A percentile compares a stretch with the other conserved stretches of the same genome.
Evolutionary conservation across 2,113 vertebrate species (phyloP).

Genomic region (Meleagris gallopavo): DNA sequence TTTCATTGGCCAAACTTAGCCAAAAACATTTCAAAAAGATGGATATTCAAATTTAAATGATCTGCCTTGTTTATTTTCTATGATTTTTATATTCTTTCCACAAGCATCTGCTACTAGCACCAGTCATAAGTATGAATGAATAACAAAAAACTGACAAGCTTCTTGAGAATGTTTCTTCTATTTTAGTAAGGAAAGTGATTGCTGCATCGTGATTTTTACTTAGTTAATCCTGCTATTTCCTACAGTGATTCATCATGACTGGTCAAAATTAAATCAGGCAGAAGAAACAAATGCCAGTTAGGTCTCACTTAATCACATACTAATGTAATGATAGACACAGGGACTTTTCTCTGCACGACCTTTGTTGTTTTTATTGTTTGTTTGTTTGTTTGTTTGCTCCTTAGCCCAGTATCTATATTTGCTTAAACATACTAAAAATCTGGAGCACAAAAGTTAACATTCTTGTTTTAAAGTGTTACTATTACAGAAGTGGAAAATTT

Average conservation of each 20-base stretch:
- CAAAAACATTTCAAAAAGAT: neutral
- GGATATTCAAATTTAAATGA: neutral
- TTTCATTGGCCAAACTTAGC: neutral
- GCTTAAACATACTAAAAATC: neutral
- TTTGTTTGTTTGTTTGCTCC: neutral
- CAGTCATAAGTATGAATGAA: neutral
- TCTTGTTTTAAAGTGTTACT: neutral
- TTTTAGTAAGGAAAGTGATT: conserved; percentile 11
- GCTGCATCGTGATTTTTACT: neutral
- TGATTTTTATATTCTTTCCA: neutral
- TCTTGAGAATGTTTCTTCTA: neutral
- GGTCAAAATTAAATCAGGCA: conserved; percentile 8
- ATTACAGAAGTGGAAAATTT: neutral
- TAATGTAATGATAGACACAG: neutral
- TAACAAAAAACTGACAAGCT: neutral
- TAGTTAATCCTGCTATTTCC: conserved; percentile 16
- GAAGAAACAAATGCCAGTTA: neutral
- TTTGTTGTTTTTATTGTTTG: neutral
- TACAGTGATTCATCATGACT: conserved; percentile 14
- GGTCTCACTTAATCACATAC: neutral
- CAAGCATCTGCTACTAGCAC: neutral
- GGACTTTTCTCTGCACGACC: neutral
- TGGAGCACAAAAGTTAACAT: neutral
- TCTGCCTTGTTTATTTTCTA: neutral
- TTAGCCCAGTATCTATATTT: neutral